These are phyloP conservation scores for Orthosia cruda DNA, from an alignment of 2,888 invertebrate species.

Conservation along the genomic window DNA sequence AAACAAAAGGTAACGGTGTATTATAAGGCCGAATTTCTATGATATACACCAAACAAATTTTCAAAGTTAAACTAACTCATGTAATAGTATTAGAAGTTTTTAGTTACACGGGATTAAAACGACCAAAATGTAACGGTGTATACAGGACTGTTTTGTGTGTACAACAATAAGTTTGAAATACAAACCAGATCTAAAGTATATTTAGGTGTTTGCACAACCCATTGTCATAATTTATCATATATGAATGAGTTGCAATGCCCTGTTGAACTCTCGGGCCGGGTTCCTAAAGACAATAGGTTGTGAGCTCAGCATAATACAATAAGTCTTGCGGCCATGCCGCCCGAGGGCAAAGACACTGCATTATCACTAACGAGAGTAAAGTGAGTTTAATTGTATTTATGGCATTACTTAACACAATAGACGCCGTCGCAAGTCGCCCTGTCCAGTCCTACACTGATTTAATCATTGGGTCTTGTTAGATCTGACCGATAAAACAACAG, in stretches of 20 bases:
- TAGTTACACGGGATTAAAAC: too few relatives aligned
- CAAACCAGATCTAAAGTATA: slow-evolving; percentile 26
- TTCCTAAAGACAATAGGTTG: slow-evolving; percentile 65
- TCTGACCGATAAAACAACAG: slow-evolving; percentile 54
- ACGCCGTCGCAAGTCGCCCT: slow-evolving; percentile 69
- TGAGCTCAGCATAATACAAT: slow-evolving; percentile 73
- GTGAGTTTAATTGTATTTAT: slow-evolving; percentile 91
- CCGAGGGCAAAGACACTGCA: slow-evolving; percentile 87
- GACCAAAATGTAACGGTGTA: too few relatives aligned
- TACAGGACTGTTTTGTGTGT: slow-evolving; percentile 3
- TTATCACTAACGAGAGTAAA: slow-evolving; percentile 89
- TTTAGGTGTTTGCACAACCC: slow-evolving; percentile 62
- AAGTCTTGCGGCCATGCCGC: slow-evolving; percentile 67
- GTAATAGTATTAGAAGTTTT: too few relatives aligned
- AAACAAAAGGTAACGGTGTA: background rate
- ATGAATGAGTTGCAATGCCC: slow-evolving; percentile 63
- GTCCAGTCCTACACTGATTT: slow-evolving; percentile 71
- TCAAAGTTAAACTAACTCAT: too few relatives aligned
- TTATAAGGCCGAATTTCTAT: background rate
- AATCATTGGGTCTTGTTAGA: slow-evolving; percentile 56
- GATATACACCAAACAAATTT: background rate
- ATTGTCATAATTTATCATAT: slow-evolving; percentile 67
- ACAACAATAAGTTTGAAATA: slow-evolving; percentile 34
- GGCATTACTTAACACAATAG: slow-evolving; percentile 87
- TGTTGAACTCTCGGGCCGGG: slow-evolving; percentile 55